Evolutionary conservation across 2,888 invertebrate genomes (phyloP).

Genomic region (Ashinkailepas kermadecensis): DNA sequence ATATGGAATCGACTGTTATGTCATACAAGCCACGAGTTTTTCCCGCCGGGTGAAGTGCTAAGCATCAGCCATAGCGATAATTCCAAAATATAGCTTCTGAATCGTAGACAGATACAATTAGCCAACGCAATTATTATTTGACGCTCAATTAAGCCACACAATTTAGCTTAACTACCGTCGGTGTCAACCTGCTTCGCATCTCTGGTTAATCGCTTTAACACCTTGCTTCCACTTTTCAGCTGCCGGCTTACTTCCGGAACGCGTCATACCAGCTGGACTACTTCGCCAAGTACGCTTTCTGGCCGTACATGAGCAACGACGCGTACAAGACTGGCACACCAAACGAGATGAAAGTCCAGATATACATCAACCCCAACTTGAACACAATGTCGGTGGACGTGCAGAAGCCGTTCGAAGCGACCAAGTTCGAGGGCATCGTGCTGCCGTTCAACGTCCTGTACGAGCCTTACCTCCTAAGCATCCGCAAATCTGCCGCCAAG

Average conservation of each 20-base stretch:
- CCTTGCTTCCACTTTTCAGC: background rate
- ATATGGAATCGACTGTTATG: too few species aligned
- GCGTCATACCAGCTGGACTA: background rate
- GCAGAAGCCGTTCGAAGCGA: background rate
- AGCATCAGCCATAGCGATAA: too few species aligned
- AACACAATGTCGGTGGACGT: background rate
- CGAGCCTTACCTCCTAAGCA: background rate
- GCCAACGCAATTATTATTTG: too few species aligned
- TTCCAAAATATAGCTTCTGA: too few species aligned
- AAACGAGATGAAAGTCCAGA: background rate
- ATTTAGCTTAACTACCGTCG: too few species aligned
- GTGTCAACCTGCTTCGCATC: too few species aligned
- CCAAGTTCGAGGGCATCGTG: background rate
- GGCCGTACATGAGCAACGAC: background rate
- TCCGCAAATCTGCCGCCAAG: background rate
- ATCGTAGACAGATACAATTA: too few species aligned
- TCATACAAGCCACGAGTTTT: too few species aligned
- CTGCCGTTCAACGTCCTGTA: background rate
- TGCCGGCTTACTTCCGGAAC: background rate
- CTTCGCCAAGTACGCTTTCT: background rate
- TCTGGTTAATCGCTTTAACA: too few species aligned
- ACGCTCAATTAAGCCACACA: too few species aligned
- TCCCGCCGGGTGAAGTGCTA: too few species aligned
- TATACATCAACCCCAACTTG: background rate
- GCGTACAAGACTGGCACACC: too few species aligned